phyloP scores from a whole-genome alignment of 2,113 vertebrate species.

The Paramisgurnus dabryanus region DNA sequence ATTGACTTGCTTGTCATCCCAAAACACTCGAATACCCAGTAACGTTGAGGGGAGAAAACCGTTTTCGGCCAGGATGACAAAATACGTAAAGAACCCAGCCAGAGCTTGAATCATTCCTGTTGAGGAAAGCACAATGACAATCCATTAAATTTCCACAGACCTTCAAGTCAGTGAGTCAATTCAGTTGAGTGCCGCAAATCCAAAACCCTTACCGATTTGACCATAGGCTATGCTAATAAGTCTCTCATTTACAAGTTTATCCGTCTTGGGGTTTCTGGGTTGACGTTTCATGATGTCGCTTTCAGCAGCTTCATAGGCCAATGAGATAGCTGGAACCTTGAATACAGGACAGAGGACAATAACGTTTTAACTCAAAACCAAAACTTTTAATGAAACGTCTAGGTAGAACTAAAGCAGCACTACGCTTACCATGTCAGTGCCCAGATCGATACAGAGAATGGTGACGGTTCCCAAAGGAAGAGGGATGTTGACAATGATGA shows the following conservation, averaged over 20 bases:
- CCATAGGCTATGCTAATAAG: conserved; percentile 89
- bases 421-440: conserved; percentile 89
- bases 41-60: conserved; percentile 86
- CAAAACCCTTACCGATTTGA: conserved; percentile 75
- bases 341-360: neutral
- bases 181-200: no score
- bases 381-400: neutral
- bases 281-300: conserved; percentile 91
- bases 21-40: conserved; percentile 86
- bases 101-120: conserved; percentile 92
- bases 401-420: neutral
- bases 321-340: conserved; percentile 84
- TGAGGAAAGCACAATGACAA: neutral
- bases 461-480: conserved; percentile 89
- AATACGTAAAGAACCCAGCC: conserved; percentile 94
- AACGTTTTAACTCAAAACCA: neutral
- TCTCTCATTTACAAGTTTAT: conserved; percentile 85
- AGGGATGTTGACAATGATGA: conserved; percentile 90
- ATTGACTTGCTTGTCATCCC: conserved; percentile 88
- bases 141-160: no score
- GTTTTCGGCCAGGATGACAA: conserved; percentile 94
- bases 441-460: conserved; percentile 94
- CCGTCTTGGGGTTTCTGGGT: conserved; percentile 80
- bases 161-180: no score
- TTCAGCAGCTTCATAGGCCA: conserved; percentile 86